phyloP scores from a whole-genome alignment of 2,888 invertebrate genomes.

The Laothoe populi region DNA sequence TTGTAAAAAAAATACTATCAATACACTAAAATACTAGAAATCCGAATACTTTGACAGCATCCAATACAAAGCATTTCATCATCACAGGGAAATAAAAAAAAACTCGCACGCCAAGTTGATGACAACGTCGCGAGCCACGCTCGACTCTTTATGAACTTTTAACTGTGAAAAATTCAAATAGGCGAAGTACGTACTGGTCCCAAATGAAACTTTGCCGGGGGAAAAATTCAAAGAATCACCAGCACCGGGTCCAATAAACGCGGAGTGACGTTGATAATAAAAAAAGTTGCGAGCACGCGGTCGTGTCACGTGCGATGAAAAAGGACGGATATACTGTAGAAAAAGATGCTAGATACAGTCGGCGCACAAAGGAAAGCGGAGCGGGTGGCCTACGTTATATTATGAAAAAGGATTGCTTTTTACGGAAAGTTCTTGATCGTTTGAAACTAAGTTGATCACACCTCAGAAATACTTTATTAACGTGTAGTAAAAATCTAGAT shows the following conservation, averaged over 20 bases:
- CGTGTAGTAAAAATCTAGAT: no score
- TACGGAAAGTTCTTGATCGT: not conserved
- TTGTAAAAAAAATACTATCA: not conserved
- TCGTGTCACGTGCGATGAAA: conserved; percentile 49
- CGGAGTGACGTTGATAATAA: conserved; percentile 39
- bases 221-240: conserved; percentile 38
- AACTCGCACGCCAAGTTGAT: not conserved
- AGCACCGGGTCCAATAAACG: conserved; percentile 39
- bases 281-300: conserved; percentile 49
- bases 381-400: not conserved
- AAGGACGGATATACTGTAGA: conserved; percentile 33
- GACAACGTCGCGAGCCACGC: conserved; percentile 12
- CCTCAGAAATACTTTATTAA: no score
- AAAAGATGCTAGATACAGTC: not conserved
- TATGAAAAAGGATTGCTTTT: not conserved
- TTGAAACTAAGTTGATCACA: no score
- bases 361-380: conserved; percentile 6
- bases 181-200: conserved; percentile 25
- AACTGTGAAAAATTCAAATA: conserved; percentile 30
- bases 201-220: conserved; percentile 33
- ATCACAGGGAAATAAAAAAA: not conserved
- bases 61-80: not conserved
- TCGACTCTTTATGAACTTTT: conserved; percentile 29
- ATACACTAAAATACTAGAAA: not conserved
- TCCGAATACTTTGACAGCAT: not conserved